phyloP scores from a whole-genome alignment of 2,113 vertebrate genomes.

The Colinus virginianus region DNA sequence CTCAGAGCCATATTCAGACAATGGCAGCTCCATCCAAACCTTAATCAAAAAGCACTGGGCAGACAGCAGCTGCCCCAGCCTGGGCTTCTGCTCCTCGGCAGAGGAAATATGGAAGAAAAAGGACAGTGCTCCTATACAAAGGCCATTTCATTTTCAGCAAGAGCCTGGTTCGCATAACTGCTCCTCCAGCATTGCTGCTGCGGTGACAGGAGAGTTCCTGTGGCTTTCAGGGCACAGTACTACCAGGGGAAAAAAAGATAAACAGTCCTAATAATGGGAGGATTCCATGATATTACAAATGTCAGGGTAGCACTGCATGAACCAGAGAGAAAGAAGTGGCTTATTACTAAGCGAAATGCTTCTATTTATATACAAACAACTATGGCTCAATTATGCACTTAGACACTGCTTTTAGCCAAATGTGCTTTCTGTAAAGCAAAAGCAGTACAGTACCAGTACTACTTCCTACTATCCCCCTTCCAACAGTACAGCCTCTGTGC shows the following conservation, averaged over 20 bases:
- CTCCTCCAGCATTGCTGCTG: neutral
- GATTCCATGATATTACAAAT: conserved; percentile 3
- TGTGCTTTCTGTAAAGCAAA: conserved; percentile 16
- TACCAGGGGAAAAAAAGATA: neutral
- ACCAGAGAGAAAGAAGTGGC: neutral
- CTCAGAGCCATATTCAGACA: neutral
- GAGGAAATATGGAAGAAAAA: neutral
- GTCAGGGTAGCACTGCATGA: neutral
- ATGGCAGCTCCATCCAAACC: neutral
- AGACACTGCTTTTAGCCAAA: neutral
- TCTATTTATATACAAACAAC: conserved; percentile 57
- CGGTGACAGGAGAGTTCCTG: neutral
- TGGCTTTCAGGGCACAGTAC: neutral
- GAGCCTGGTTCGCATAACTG: neutral
- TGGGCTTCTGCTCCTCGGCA: neutral
- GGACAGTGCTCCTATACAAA: neutral
- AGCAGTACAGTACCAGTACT: neutral
- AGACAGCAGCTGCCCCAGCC: neutral
- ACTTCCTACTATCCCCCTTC: neutral
- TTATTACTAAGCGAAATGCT: conserved; percentile 52
- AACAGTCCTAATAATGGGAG: conserved; percentile 3
- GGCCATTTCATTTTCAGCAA: neutral
- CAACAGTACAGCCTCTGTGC: neutral
- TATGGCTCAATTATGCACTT: conserved; percentile 15
- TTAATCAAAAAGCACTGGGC: neutral